Base-by-base conservation (phyloP, 1,140 invertebrate species). In the Psilanteris sp. region DNA sequence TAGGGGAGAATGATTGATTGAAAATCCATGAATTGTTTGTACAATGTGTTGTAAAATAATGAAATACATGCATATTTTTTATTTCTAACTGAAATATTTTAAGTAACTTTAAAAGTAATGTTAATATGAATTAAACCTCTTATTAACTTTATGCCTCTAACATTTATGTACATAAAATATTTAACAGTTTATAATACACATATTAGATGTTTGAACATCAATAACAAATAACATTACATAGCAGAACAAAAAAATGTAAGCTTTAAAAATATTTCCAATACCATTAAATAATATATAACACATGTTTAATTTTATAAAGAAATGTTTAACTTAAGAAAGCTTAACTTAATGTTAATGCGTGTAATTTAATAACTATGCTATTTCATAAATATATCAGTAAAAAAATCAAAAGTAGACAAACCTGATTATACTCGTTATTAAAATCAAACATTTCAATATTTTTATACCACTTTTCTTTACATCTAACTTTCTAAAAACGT, bases 1-100 rank as follows among this genome's bases (percentile, higher is more conserved):
- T 43, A 50, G 59, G 59, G 44, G 59, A 64, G 59, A 64, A 62
- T 62, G 44, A 52, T 7, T 64, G 59, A 41, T n/a, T 62, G 43
- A n/a, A 1, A 10, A 41, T 64, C 15, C 9, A 43, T 50, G 41
- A 37, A 31, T 31, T 34, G 43, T 64, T 64, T 64, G 36, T 41
- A 64, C 24, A 64, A n/a, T n/a, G 59, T 50, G 22, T 61, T 20
- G 3, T 32, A 29, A 32, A 36, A 10, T 44, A 41, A 36, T 46
- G 18, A 59, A 16, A 31, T n/a, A 36, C 55, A 59, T 59, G 55
- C 55, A 59, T 10, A 22, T 20, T 15, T 24, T 32, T 43, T 18
- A 6, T 4, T 34, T 32, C 18, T 32, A 32, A 31, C 22, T 41
- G 15, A 55, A 41, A n/a, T 24, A 6, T 10, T 7, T 8, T 41